Evolutionary conservation across 2,797 vertebrate species (phyloP), one percentile per base, ranked within the genome.

Genomic region (Gymnothorax reevesii): DNA sequence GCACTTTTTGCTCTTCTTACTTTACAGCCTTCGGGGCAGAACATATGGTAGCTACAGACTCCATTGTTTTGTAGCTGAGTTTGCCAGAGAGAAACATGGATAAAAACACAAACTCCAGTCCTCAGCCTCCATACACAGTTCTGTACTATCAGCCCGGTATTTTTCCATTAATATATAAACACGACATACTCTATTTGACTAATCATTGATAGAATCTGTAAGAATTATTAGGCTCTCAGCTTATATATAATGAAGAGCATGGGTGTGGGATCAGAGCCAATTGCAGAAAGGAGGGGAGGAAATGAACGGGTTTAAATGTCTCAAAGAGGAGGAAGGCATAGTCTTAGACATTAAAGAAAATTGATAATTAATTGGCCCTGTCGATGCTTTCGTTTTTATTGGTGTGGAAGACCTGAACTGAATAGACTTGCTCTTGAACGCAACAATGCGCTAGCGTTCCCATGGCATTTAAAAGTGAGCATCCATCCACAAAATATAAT

Each of bases 381-480:
- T 84, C 77, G 82, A 77, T 77, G 15, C 86, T 57, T 84, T 15
- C 6, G 13, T 84, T 79, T 80, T 84, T 25, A 84, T 66, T 55
- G 17, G 42, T 71, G n/a, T 17, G 33, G 12, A 25, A 57, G 12
- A 42, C 27, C 15, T 6, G 55, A 83, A 49, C 82, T 60, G 20
- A 82, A 54, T 42, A 54, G 52, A 69, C 9, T 57, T 52, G 7
- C 64, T 83, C 57, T 71, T 69, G 54, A 64, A n/a, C 80, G 71
- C 62, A 54, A 7, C 20, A 27, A 22, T 55, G 54, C 57, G n/a
- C 85, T 55, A 62, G 49, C 54, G 13, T 42, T 54, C 54, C 22
- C 9, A 8, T 55, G 57, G 2, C 7, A 57, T 20, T 73, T 71
- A 57, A 60, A 33, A 83, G 71, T 62, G 49, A 15, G 57, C 54